Percentiles rank a stretch among this genome's conserved stretches.
Evolutionary conservation across 2,113 vertebrate species (phyloP).

Genomic region (Eptesicus fuscus): DNA sequence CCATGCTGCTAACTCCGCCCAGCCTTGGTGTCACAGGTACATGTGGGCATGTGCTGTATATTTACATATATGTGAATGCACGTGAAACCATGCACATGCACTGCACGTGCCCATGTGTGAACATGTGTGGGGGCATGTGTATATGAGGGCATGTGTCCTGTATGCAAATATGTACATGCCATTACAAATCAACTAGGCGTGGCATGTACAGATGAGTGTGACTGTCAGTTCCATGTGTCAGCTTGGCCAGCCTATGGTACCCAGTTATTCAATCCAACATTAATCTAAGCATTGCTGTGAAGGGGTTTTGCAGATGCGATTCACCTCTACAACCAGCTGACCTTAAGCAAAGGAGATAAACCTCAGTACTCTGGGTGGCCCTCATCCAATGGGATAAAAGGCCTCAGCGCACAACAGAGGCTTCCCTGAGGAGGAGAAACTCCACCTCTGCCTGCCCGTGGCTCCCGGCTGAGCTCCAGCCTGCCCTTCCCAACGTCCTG

Average conservation of each 20-base stretch:
- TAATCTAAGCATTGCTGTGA: neutral
- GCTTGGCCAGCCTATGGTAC: too few relatives aligned
- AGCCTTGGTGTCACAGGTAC: neutral
- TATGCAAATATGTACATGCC: neutral
- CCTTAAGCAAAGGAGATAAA: neutral
- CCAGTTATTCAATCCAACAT: neutral
- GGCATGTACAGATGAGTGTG: neutral
- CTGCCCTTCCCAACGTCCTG: neutral
- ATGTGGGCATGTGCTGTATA: neutral
- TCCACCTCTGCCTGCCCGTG: rapidly evolving
- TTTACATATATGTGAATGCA: neutral
- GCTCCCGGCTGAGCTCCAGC: neutral
- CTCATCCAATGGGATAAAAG: neutral
- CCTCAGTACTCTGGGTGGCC: neutral
- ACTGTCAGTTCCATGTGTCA: neutral
- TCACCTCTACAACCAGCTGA: neutral
- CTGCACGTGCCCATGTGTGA: rapidly evolving
- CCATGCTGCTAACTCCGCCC: constrained; percentile 33
- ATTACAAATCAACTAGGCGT: too few relatives aligned
- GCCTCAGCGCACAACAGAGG: neutral
- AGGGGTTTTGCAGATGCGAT: neutral
- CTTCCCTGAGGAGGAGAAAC: neutral
- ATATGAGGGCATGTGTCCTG: neutral
- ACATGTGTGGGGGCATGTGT: rapidly evolving
- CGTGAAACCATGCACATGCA: rapidly evolving